Conservation (phyloP, 2,797 vertebrate genomes). For the Thunnus albacares region DNA sequence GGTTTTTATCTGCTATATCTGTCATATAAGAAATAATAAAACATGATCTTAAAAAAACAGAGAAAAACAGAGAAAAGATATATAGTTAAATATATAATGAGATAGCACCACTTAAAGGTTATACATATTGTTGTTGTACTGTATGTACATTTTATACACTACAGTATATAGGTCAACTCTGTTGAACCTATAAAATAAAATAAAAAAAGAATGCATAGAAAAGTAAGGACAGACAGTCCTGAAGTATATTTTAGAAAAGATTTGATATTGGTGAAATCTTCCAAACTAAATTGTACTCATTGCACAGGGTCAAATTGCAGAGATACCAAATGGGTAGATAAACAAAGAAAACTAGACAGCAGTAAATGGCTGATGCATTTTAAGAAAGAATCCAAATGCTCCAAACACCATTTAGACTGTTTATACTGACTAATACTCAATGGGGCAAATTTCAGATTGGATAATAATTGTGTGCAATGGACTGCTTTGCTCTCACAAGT, state of each 20-base stretch:
- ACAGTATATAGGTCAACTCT: conserved; percentile 17
- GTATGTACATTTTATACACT: conserved; percentile 30
- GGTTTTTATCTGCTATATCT: conserved; percentile 10
- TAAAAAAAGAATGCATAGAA: conserved; percentile 5
- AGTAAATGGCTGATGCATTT: conserved; percentile 39
- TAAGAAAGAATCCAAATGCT: conserved; percentile 48
- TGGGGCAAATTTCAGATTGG: conserved; percentile 48
- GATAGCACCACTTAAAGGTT: conserved; percentile 20
- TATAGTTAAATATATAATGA: conserved; percentile 24
- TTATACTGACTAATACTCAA: conserved; percentile 51
- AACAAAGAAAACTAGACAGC: conserved; percentile 45
- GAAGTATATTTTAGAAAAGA: conserved; percentile 20
- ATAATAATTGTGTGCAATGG: conserved; percentile 59
- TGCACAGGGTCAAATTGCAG: conserved; percentile 45
- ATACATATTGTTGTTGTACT: not conserved
- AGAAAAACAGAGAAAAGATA: conserved; percentile 5
- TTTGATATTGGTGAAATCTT: conserved; percentile 26
- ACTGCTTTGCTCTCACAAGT: conserved; percentile 59
- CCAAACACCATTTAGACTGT: conserved; percentile 56
- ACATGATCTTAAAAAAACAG: not conserved
- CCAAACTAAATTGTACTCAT: conserved; percentile 49
- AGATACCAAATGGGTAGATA: conserved; percentile 36
- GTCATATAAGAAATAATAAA: conserved; percentile 22
- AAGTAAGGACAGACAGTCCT: conserved; percentile 25
- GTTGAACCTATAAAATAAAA: conserved; percentile 24